Base-by-base conservation (phyloP, 30 jellyfish, hydroid and myxozoan genomes). In the Morbakka virulenta region DNA sequence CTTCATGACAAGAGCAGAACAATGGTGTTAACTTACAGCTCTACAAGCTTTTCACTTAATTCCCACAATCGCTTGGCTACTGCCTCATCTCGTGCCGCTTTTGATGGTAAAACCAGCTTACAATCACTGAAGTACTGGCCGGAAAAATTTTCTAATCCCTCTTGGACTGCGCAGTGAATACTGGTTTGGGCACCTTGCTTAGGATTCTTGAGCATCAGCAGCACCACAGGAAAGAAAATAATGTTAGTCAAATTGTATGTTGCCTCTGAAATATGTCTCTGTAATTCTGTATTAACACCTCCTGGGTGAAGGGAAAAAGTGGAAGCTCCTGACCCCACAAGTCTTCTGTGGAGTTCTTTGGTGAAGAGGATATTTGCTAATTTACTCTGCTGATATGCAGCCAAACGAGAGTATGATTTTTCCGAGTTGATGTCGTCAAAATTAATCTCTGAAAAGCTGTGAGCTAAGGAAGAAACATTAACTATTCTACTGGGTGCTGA, bases 401-500 rank as follows among this genome's bases (percentile, higher is more conserved):
- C 33, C 2, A 32, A 4, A 22, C 70, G 34, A 2, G 72, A 23
- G 62, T 80, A 80, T 4, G 77, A 11, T 1, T 31, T 62, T 41
- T 80, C 91, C 1, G 34, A 47, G 77, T 80, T 66, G 4, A 80
- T 41, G 1, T 21, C 50, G 21, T 67, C 78, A 52, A 80, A 80
- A 33, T 67, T 50, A 6, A 52, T 36, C n/a, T n/a, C n/a, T n/a
- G n/a, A n/a, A n/a, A n/a, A n/a, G n/a, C 52, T n/a, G 67, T 91
- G 95, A 9, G 87, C 98, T 27, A 47, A 1, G 12, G 98, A 91
- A 27, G 96, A 75, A 28, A 91, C 95, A 52, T 65, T 91, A 50
- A 91, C 87, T 67, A 91, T 85, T 62, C 98, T 67, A 50, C 95
- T 86, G 0, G 95, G 95, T 2, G 95, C 87, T 11, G 98, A 82